Evolutionary conservation across 2,797 vertebrate genomes (phyloP).

Genomic region (Pseudotriccus pelzelni): DNA sequence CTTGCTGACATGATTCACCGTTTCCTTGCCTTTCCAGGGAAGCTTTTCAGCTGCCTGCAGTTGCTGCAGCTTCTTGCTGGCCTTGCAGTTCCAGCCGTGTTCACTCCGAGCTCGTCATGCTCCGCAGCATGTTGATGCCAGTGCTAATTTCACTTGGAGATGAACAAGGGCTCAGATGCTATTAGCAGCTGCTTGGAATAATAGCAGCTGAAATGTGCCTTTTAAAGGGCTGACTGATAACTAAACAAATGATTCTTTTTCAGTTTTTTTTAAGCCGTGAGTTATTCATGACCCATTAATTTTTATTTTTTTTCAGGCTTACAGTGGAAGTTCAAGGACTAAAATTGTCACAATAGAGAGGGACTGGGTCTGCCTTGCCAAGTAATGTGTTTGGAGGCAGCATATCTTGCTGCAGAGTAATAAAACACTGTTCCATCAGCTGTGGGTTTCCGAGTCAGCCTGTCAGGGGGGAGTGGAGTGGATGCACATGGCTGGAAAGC

Average conservation of each 20-base stretch:
- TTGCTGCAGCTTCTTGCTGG: conserved; percentile 34
- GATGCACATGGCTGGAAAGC: background rate
- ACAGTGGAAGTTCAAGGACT: conserved; percentile 3
- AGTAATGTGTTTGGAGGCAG: background rate
- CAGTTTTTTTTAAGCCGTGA: background rate
- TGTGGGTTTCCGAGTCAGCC: background rate
- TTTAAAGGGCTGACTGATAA: background rate
- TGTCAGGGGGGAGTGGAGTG: background rate
- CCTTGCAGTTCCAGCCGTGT: background rate
- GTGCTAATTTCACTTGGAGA: conserved; percentile 15
- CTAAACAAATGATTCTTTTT: background rate
- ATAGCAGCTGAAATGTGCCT: conserved; percentile 11
- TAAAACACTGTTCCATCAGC: background rate
- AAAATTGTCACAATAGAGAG: conserved; percentile 4
- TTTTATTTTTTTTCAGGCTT: background rate
- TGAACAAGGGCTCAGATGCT: conserved; percentile 25
- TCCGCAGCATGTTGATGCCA: background rate
- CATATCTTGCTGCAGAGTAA: background rate
- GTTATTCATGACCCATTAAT: background rate
- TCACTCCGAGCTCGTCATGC: background rate
- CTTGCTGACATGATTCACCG: rapidly evolving
- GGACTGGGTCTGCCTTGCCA: conserved; percentile 20
- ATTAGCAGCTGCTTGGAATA: conserved; percentile 37
- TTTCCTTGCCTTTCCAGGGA: background rate
- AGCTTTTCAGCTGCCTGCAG: background rate